Base-by-base conservation (phyloP, 2,888 invertebrate genomes). In the Pecten maximus region DNA sequence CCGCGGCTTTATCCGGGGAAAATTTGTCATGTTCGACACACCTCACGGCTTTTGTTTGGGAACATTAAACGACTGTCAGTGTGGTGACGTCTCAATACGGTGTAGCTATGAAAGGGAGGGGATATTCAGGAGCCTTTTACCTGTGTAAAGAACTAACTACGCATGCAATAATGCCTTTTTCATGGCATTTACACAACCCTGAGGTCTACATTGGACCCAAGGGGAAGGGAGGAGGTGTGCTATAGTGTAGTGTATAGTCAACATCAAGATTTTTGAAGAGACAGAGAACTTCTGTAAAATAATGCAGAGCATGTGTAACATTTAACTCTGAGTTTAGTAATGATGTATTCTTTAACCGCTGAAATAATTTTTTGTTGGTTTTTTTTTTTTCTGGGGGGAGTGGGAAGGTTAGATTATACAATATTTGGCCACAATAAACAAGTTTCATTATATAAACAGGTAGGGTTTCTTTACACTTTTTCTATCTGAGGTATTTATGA, bases 1-100 rank as follows among this genome's bases (percentile, higher is more conserved):
- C 23, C 23, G 35, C 74, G 28, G 35, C 74, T 74, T 74, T 74
- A 74, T 74, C 74, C 74, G 35, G 74, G 74, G 28, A 74, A 74
- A 74, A 74, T 74, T 74, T 74, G 74, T 74, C 74, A 35, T 35
- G 74, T 74, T 74, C 74, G 74, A 74, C 74, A 74, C 74, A 74
- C 74, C 74, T 74, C 74, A 35, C 28, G 74, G 74, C 74, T 74
- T 74, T 74, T 74, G 74, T 74, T 35, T 35, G 74, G 74, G 15
- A 35, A 74, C 35, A 35, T 74, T 74, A 28, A 74, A 74, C 35
- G 74, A 74, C 35, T 74, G 74, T 28, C 74, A 74, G 74, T 12
- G 35, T 35, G 28, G 74, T 74, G 74, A 74, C 35, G 74, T 74
- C 74, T 74, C 74, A 15, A 74, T 74, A 74, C 74, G 10, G 54